These are phyloP conservation scores for Lamellibrachia luymesi DNA, from an alignment of 1,140 invertebrate species.

Conservation along the genomic window DNA sequence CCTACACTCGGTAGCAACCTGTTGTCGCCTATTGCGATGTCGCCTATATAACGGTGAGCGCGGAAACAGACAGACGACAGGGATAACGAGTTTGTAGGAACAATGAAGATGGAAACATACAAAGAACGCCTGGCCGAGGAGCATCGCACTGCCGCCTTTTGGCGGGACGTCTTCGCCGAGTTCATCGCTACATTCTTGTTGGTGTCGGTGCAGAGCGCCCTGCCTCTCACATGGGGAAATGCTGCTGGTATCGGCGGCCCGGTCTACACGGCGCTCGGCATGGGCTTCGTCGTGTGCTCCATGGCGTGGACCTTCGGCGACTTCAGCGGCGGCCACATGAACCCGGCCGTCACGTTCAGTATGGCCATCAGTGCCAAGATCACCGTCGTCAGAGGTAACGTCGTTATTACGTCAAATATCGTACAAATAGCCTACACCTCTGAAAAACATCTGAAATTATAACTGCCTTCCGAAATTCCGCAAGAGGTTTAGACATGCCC, in stretches of 20 bases:
- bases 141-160: not conserved
- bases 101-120: not conserved
- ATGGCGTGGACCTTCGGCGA: slow-evolving; percentile 26
- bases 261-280: slow-evolving; percentile 15
- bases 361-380: slow-evolving; percentile 24
- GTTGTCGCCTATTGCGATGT: not conserved
- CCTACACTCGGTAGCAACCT: not conserved
- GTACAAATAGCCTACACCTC: too few relatives aligned
- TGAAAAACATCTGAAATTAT: too few relatives aligned
- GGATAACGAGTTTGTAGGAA: not conserved
- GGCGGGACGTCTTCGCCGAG: slow-evolving; percentile 13
- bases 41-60: not conserved
- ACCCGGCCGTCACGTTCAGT: slow-evolving; percentile 25
- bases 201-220: slow-evolving; percentile 9
- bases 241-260: not conserved
- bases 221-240: slow-evolving; percentile 11
- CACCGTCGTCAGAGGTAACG: slow-evolving; percentile 18
- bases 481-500: too few relatives aligned
- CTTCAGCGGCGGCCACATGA: slow-evolving; percentile 30
- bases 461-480: too few relatives aligned
- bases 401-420: not conserved
- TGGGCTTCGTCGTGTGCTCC: slow-evolving; percentile 24
- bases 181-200: slow-evolving; percentile 15
- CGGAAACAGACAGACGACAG: not conserved
- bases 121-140: not conserved